A percentile compares a stretch with the other conserved stretches of the same genome.
phyloP scores from a whole-genome alignment of 2,113 vertebrate genomes.

The Osmerus eperlanus region DNA sequence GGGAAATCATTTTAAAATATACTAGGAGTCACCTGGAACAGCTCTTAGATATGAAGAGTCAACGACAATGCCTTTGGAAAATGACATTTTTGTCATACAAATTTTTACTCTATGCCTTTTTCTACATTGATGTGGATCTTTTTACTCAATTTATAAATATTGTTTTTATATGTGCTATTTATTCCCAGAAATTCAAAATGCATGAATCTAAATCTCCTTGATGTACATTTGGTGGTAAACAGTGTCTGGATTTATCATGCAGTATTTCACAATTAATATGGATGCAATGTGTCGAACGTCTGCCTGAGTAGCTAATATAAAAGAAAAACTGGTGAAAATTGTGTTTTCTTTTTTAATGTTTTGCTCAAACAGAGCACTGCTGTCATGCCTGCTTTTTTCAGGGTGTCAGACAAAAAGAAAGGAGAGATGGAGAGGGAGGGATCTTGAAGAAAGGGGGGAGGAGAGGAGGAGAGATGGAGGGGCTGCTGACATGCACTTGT shows the following conservation, averaged over 20 bases:
- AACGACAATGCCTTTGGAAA: slow-evolving; percentile 12
- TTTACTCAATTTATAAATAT: slow-evolving; percentile 30
- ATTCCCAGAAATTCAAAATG: slow-evolving; percentile 55
- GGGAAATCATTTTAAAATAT: slow-evolving; percentile 21
- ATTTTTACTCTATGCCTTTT: background rate
- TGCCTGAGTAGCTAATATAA: slow-evolving; percentile 59
- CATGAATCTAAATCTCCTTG: slow-evolving; percentile 53
- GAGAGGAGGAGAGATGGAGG: slow-evolving; percentile 66
- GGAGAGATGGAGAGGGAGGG: slow-evolving; percentile 69
- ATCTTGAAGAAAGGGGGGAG: slow-evolving; percentile 63
- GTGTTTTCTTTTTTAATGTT: slow-evolving; percentile 73
- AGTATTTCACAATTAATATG: slow-evolving; percentile 63
- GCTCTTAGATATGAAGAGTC: slow-evolving; percentile 18
- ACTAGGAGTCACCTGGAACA: slow-evolving; percentile 8
- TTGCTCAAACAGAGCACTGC: slow-evolving; percentile 72
- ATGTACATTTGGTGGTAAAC: slow-evolving; percentile 66
- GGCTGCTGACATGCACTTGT: slow-evolving; percentile 92
- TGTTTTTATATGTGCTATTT: slow-evolving; percentile 58
- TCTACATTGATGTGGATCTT: background rate
- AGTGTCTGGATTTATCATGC: slow-evolving; percentile 52
- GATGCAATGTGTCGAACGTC: slow-evolving; percentile 51
- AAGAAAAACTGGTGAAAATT: slow-evolving; percentile 65
- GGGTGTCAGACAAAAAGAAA: slow-evolving; percentile 75
- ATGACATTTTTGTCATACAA: background rate
- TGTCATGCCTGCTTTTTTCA: slow-evolving; percentile 71